phyloP scores from a whole-genome alignment of 1,140 invertebrate genomes.

The Bursaphelenchus mucronatus region DNA sequence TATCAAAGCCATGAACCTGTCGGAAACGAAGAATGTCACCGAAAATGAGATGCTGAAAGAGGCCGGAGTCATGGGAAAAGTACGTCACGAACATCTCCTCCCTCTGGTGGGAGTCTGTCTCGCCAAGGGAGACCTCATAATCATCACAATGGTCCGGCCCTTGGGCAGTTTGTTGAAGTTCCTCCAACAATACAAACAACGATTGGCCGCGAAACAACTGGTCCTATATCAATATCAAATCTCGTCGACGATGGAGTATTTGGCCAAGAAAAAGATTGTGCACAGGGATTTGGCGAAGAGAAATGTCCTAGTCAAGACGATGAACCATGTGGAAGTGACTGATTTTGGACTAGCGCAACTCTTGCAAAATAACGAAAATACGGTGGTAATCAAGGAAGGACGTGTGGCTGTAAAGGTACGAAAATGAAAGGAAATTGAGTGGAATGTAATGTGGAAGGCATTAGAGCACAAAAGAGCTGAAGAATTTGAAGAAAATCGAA shows the following conservation, averaged over 20 bases:
- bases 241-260: constrained; percentile 89
- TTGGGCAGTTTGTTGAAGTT: constrained; percentile 90
- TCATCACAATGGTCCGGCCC: constrained; percentile 94
- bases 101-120: constrained; percentile 85
- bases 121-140: constrained; percentile 45
- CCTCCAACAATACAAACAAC: constrained; percentile 82
- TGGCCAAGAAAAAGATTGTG: constrained; percentile 87
- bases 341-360: constrained; percentile 75
- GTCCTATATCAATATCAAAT: constrained; percentile 98
- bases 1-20: constrained; percentile 79
- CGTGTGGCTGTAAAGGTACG: constrained; percentile 14
- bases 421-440: not conserved
- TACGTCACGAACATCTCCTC: constrained; percentile 88
- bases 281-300: constrained; percentile 91
- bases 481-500: too few relatives aligned
- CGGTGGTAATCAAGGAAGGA: constrained; percentile 33
- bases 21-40: constrained; percentile 66
- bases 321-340: constrained; percentile 89
- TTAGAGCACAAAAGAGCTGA: too few relatives aligned
- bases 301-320: constrained; percentile 90
- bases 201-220: constrained; percentile 87
- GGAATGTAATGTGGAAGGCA: not conserved
- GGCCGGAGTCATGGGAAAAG: constrained; percentile 95
- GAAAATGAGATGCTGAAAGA: constrained; percentile 69
- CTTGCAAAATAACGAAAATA: constrained; percentile 36